Conservation (phyloP, 2,113 vertebrate genomes). For the Helogale parvula region DNA sequence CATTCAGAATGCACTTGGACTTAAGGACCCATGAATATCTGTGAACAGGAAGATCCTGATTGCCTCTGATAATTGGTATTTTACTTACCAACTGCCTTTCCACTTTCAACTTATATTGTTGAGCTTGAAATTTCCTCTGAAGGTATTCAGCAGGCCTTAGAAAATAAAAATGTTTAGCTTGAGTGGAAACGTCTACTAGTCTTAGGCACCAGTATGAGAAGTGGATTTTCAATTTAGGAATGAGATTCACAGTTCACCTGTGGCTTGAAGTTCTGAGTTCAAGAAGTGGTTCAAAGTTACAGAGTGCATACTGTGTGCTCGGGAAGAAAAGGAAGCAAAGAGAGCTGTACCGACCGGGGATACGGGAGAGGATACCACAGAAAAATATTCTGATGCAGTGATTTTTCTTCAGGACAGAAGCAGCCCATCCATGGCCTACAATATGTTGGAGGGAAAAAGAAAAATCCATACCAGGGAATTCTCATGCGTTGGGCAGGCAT, state of each 20-base stretch:
- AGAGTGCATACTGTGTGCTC: neutral
- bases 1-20: neutral
- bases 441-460: neutral
- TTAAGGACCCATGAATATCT: neutral
- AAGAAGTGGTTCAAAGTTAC: neutral
- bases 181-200: neutral
- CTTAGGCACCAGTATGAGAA: neutral
- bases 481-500: neutral
- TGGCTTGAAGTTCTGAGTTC: neutral
- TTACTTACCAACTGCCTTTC: constrained; percentile 93
- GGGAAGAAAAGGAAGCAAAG: neutral
- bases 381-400: neutral
- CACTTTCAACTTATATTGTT: constrained; percentile 93
- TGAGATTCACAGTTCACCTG: neutral
- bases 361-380: neutral
- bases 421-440: neutral
- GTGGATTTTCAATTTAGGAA: neutral
- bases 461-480: neutral
- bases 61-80: constrained; percentile 5
- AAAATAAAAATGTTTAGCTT: constrained; percentile 25
- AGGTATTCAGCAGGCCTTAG: constrained; percentile 90
- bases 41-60: neutral
- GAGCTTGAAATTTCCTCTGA: constrained; percentile 91
- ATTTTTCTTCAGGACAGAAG: neutral
- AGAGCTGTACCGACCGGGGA: neutral